These are phyloP conservation scores for Galendromus occidentalis DNA, from an alignment of 1,140 invertebrate genomes.

Conservation along the genomic window DNA sequence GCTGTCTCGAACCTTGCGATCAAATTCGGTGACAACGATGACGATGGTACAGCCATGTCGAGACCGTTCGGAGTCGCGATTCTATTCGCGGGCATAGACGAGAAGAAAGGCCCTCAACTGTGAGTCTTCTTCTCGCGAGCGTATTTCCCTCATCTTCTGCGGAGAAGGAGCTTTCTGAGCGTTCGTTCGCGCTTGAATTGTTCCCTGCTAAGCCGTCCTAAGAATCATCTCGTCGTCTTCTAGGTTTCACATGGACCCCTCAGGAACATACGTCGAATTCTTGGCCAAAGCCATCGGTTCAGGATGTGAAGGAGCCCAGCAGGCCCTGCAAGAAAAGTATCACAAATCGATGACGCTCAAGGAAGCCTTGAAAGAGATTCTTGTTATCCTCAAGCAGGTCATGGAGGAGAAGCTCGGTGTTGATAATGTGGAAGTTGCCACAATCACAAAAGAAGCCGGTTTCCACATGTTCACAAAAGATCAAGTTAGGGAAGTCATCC, in stretches of 20 bases:
- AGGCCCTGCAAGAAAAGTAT: slow-evolving; percentile 71
- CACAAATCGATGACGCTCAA: slow-evolving; percentile 86
- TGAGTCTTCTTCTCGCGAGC: slow-evolving; percentile 24
- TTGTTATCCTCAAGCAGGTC: slow-evolving; percentile 94
- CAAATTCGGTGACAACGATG: slow-evolving; percentile 91
- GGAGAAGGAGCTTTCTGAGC: neutral
- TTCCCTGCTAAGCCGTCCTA: neutral
- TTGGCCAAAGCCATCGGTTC: slow-evolving; percentile 98
- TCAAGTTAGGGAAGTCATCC: slow-evolving; percentile 73
- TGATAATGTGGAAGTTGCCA: slow-evolving; percentile 88
- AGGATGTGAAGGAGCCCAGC: slow-evolving; percentile 95
- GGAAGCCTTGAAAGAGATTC: slow-evolving; percentile 71
- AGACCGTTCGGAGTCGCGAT: slow-evolving; percentile 92
- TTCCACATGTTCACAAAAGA: slow-evolving; percentile 80
- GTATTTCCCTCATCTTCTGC: neutral
- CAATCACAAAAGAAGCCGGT: slow-evolving; percentile 57
- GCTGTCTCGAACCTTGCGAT: slow-evolving; percentile 95
- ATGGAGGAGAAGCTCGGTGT: slow-evolving; percentile 99
- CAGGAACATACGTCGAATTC: slow-evolving; percentile 87
- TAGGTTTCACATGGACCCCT: slow-evolving; percentile 91
- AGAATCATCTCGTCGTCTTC: neutral
- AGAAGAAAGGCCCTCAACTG: slow-evolving; percentile 34
- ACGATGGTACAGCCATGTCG: slow-evolving; percentile 87
- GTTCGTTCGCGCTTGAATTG: slow-evolving; percentile 38
- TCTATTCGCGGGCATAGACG: slow-evolving; percentile 39